Evolutionary conservation across 64 coral and sea anemone genomes (phyloP), one percentile per base, ranked within the genome.

Genomic region (Platygyra sinensis): DNA sequence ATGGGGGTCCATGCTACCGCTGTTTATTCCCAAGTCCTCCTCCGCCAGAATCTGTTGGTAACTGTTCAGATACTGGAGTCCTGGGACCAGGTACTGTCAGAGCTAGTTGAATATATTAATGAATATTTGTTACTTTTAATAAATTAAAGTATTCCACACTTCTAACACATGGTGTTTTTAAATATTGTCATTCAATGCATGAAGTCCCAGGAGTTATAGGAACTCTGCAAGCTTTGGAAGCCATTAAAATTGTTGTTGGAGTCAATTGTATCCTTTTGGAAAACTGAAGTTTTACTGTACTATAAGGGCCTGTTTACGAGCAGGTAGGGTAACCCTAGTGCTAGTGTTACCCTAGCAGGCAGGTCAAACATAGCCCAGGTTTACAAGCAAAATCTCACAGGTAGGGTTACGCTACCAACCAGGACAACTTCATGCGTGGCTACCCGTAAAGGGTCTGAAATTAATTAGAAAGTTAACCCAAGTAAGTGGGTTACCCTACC

Each of bases 121-220:
- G 7, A 46, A 46, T 46, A 5, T 46, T 46, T 46, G 42, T 46
- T 46, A 46, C 5, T 36, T 46, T 46, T n/a, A n/a, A n/a, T n/a
- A n/a, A 46, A 46, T 46, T 0, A 46, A 46, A 46, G 42, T 46
- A 46, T 46, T 67, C 20, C 18, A 38, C 24, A 5, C 2, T 5
- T 69, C 2, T 10, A 10, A 11, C 6, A n/a, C 65, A n/a, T 22
- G 10, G 11, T 51, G 52, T 64, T 24, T 8, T n/a, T n/a, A n/a
- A n/a, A n/a, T 75, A 33, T 60, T 86, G 3, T 91, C 16, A 80
- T 4, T 80, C 20, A 30, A 67, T 30, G 17, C 29, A 7, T 87
- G 62, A 46, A 98, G 96, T 98, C 79, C 96, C 96, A 78, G 96
- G 96, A 15, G 84, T 98, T 39, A 98, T 98, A 32, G 96, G 96